phyloP scores from a whole-genome alignment of 2,888 invertebrate genomes.

The Hanleya hanleyi region DNA sequence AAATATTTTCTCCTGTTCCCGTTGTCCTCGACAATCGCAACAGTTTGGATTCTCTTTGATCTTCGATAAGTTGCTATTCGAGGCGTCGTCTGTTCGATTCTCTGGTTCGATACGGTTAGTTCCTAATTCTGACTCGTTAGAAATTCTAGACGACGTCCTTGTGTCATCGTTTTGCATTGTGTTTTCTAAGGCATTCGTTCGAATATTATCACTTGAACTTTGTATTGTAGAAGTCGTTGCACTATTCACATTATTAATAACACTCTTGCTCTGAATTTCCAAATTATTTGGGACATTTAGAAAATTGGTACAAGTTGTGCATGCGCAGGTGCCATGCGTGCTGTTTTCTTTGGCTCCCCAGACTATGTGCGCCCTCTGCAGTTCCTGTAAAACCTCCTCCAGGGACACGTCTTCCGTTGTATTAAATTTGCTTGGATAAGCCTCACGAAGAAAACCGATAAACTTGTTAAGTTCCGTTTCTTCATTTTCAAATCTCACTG shows the following conservation, averaged over 20 bases:
- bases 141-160: neutral
- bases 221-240: neutral
- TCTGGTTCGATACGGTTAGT: too few species aligned
- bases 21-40: neutral
- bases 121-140: neutral
- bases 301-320: neutral
- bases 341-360: conserved; percentile 12
- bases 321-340: conserved; percentile 6
- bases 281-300: neutral
- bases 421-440: conserved; percentile 43
- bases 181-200: conserved; percentile 6
- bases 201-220: neutral
- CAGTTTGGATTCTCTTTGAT: neutral
- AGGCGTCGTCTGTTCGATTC: neutral
- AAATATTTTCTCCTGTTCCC: neutral
- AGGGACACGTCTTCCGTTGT: conserved; percentile 36
- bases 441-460: conserved; percentile 39
- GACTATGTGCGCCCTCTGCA: conserved; percentile 36
- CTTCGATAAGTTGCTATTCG: neutral
- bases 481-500: conserved; percentile 57
- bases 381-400: conserved; percentile 39
- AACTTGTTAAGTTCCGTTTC: conserved; percentile 50
- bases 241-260: neutral
- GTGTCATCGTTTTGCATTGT: neutral
- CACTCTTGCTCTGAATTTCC: neutral